phyloP scores from a whole-genome alignment of 2,888 invertebrate genomes.

The Cyaniris semiargus region DNA sequence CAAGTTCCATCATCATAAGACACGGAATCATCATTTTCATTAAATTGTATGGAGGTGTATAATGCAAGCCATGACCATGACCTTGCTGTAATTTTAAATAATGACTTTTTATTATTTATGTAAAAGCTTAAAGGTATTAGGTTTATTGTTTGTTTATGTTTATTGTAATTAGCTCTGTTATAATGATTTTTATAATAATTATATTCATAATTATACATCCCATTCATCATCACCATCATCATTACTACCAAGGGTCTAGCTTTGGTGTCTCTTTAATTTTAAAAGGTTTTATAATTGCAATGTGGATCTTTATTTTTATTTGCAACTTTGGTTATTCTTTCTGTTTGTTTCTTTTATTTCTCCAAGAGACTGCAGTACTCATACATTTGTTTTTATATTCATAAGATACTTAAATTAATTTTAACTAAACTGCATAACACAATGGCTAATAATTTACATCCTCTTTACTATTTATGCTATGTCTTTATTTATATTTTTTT shows the following conservation, averaged over 20 bases:
- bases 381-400: not conserved
- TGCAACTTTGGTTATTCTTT: not conserved
- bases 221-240: not conserved
- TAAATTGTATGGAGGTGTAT: not conserved
- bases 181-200: not conserved
- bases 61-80: not conserved
- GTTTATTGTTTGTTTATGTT: not conserved
- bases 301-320: not conserved
- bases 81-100: not conserved
- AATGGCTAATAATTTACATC: no score
- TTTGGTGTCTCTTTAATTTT: not conserved
- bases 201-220: not conserved
- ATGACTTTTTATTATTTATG: not conserved
- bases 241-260: not conserved
- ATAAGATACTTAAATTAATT: not conserved
- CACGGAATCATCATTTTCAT: not conserved
- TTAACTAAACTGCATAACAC: no score
- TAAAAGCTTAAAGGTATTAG: not conserved
- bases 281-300: not conserved
- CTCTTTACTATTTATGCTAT: no score
- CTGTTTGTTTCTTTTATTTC: not conserved
- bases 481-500: no score
- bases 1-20: not conserved
- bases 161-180: not conserved
- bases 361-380: not conserved